phyloP scores from a whole-genome alignment of 2,797 vertebrate species.

The Pseudocheirus occidentalis region DNA sequence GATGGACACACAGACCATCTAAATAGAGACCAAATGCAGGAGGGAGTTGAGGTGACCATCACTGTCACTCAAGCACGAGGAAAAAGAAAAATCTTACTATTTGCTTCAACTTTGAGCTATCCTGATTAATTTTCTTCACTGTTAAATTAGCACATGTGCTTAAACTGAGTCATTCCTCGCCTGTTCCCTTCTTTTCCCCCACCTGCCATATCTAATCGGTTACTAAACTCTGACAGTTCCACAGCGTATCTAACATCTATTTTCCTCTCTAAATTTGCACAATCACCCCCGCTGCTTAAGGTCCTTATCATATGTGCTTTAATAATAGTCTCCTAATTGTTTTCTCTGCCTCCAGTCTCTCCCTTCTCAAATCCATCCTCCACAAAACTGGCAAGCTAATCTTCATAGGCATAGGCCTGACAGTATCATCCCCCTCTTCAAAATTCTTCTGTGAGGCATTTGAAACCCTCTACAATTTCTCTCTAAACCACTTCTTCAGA shows the following conservation, averaged over 20 bases:
- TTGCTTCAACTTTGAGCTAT: neutral
- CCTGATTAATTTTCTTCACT: neutral
- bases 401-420: neutral
- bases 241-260: neutral
- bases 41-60: neutral
- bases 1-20: neutral
- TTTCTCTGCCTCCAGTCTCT: neutral
- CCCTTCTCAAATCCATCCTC: neutral
- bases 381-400: neutral
- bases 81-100: neutral
- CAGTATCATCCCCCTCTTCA: neutral
- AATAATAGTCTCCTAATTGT: neutral
- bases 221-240: neutral
- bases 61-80: neutral
- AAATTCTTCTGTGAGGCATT: neutral
- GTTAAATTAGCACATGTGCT: neutral
- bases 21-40: neutral
- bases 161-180: neutral
- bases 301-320: neutral
- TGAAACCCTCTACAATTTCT: neutral
- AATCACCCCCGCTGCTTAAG: neutral
- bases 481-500: neutral
- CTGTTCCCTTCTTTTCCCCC: neutral
- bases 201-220: neutral
- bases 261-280: neutral